Conservation (phyloP, 1,140 invertebrate genomes). For the Drosophila kepulauana region DNA sequence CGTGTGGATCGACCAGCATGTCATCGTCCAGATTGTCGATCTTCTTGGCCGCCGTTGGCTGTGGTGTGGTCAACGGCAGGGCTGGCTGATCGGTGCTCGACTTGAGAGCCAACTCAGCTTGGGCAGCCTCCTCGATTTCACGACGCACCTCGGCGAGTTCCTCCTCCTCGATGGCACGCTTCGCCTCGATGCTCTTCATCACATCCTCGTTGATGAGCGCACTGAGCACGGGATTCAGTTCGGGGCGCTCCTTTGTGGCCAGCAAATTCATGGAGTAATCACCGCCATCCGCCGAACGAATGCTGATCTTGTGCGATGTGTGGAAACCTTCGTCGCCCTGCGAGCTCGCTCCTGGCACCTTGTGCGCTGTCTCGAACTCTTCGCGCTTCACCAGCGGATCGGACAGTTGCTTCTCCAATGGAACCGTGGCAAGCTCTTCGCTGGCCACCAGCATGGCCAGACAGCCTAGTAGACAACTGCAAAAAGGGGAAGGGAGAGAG, state of each 20-base stretch:
- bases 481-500: background rate
- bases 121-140: conserved; percentile 64
- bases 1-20: conserved; percentile 65
- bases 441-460: conserved; percentile 52
- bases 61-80: conserved; percentile 55
- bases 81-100: conserved; percentile 48
- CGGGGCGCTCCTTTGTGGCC: conserved; percentile 82
- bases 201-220: conserved; percentile 84
- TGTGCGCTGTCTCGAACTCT: conserved; percentile 77
- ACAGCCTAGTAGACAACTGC: conserved; percentile 57
- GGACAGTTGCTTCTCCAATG: conserved; percentile 2
- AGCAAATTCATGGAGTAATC: conserved; percentile 79
- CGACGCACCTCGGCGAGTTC: conserved; percentile 74
- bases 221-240: conserved; percentile 80
- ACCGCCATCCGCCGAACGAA: conserved; percentile 55
- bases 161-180: conserved; percentile 80
- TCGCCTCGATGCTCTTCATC: conserved; percentile 85
- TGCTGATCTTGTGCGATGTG: conserved; percentile 73
- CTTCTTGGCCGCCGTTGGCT: conserved; percentile 56
- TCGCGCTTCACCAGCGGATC: conserved; percentile 16
- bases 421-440: conserved; percentile 27
- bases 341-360: conserved; percentile 61
- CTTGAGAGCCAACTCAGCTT: conserved; percentile 47
- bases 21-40: conserved; percentile 68
- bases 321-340: conserved; percentile 68